Evolutionary conservation across 2,113 vertebrate species (phyloP), one percentile per base, ranked within the genome.

Genomic region (Hystrix brachyura): DNA sequence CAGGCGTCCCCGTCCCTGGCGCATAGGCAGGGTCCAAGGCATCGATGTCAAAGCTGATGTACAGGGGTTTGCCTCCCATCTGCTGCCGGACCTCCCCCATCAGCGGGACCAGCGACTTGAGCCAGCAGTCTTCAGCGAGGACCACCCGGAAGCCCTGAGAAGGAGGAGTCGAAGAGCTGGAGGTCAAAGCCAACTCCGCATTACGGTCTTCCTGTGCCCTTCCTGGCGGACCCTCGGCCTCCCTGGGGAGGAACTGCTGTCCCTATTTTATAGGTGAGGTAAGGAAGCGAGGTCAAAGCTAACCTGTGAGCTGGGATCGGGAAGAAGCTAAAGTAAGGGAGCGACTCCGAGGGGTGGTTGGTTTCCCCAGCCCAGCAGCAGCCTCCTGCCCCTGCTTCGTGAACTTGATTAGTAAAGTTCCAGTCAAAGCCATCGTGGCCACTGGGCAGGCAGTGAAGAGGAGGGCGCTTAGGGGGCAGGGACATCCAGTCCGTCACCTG

Each of bases 31-130:
- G 99, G 88, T 99, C 99, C 4, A 99, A 97, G 71, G 98, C 99
- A 0, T 99, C 99, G 0, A 99, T 99, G 55, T 99, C 99, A 1
- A 99, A 99, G 96, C 99, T 99, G 97, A 99, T 98, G 86, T 99
- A 99, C 0, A 99, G 94, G 0, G 99, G 99, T 5, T 98, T 98
- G 29, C 89, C 92, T 2, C 99, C 99, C 99, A 99, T 98, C 98
- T 99, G 99, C 60, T 86, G 93, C 96, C 99, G 98, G 98, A 99
- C 99, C 87, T 99, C 99, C 0, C 81, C 98, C 99, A 99, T 99
- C 95, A 99, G 98, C 0, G 99, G 99, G 0, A 96, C 98, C 51
- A 99, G 98, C 0, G 99, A 99, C 97, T 99, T 99, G 97, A 98
- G 93, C 99, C 99, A 99, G 95, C 99, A 99, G 74, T 99, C 98